Base-by-base conservation (phyloP, 2,888 invertebrate species). In the Anagyrus pseudococci region DNA sequence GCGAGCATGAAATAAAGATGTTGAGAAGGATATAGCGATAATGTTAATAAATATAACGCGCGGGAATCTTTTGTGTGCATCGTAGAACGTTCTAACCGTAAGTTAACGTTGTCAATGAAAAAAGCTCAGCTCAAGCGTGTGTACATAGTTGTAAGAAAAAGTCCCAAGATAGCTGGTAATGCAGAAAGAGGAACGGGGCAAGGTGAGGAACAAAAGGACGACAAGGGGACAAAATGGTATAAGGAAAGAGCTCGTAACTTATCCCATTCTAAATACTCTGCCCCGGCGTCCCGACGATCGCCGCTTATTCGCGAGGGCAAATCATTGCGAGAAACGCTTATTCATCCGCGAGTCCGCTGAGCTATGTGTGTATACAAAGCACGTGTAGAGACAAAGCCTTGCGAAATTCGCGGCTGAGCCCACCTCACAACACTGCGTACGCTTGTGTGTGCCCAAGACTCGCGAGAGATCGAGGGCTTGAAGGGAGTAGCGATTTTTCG, bases 401-500 rank as follows among this genome's bases (percentile, higher is more conserved):
- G 40, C n/a, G 26, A 43, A 57, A 57, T 46, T 10, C 10, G 29
- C 10, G 4, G 29, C 6, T 29, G 29, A 7, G 10, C 29, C 4
- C 6, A 29, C 10, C 29, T 4, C 29, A 10, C 29, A 10, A 29
- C 10, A n/a, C 10, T 29, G 29, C 29, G 10, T 10, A 29, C 29
- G 29, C 29, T 4, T 29, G 29, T 29, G 29, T 29, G 4, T 29
- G 4, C 6, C 29, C 29, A n/a, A 10, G 29, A 29, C 29, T 10
- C 6, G 29, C 29, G 10, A 29, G 10, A 10, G 40, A 41, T 15
- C 40, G 17, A 10, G 40, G 17, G 4, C 17, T n/a, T 15, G 43
- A 1, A 20, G 20, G 46, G 15, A 22, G 22, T n/a, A 19, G 17
- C 19, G 50, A 54, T 54, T 63, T 56, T 49, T 50, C 55, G 59